Evolutionary conservation across 2,797 vertebrate species (phyloP), one percentile per base, ranked within the genome.

Genomic region (Tadarida brasiliensis): DNA sequence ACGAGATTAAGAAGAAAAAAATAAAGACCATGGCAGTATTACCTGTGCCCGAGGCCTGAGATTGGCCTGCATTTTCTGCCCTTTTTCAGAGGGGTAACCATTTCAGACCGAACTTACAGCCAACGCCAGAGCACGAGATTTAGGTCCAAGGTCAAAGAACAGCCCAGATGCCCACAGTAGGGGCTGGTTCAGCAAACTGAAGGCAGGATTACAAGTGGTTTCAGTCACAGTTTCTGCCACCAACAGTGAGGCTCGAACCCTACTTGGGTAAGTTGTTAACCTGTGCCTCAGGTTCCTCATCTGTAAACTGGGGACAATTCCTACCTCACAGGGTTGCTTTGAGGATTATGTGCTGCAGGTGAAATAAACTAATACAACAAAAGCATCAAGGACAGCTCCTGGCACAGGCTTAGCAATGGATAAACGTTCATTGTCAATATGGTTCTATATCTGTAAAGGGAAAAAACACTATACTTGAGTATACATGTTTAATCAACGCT

Each of bases 81-180:
- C 39, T 63, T 84, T 87, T 22, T 35, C 54, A 71, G 26, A 73
- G 54, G 44, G 11, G 26, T 14, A 0, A 8, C 16, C 15, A 8
- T 81, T 74, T 85, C 68, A 47, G 54, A 63, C 33, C 6, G 15
- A 59, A 44, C 35, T 71, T 63, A 35, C 16, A 73, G 71, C 44
- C 30, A 28, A 2, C 3, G 14, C 44, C 76, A 84, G 65, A 70
- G 33, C 49, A 47, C 77, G 9, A 87, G 35, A n/a, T 67, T 49
- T 49, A 17, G 35, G 65, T 7, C 6, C 4, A 47, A 33, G 56
- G 49, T 63, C 14, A 47, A n/a, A 44, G 57, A 26, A 12, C 39
- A 49, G 26, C 57, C 11, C 68, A 61, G 22, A 54, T 0, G 0
- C 51, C 70, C 16, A 0, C 17, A 28, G 35, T 4, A n/a, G 22